phyloP scores from a whole-genome alignment of 2,888 invertebrate genomes.

The Parnassius apollo region DNA sequence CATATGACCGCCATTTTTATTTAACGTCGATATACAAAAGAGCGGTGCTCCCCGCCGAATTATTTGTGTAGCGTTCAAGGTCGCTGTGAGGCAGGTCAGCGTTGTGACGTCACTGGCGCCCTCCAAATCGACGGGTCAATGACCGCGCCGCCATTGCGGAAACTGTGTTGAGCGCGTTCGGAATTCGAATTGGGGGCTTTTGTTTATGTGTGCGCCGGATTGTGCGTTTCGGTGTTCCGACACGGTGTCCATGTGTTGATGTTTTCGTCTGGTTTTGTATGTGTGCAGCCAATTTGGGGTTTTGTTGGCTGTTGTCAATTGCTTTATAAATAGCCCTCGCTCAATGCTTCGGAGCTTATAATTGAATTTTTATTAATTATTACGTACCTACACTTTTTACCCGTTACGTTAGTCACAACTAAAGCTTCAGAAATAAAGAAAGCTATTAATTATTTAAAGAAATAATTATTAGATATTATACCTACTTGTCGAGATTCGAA shows the following conservation, averaged over 20 bases:
- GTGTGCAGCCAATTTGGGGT: constrained; percentile 49
- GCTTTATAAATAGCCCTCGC: constrained; percentile 26
- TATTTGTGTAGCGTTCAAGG: constrained; percentile 60
- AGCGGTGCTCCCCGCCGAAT: constrained; percentile 44
- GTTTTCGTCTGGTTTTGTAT: constrained; percentile 36
- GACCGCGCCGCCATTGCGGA: constrained; percentile 74
- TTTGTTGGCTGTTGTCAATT: constrained; percentile 34
- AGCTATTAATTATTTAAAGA: not conserved
- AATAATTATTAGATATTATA: constrained; percentile 10
- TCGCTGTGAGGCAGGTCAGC: constrained; percentile 73
- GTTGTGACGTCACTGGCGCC: constrained; percentile 74
- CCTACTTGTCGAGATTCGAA: constrained; percentile 16
- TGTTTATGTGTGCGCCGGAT: constrained; percentile 57
- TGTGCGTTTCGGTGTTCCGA: constrained; percentile 35
- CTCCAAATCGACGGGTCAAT: constrained; percentile 72
- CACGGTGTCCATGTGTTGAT: constrained; percentile 28
- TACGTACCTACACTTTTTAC: too few relatives aligned
- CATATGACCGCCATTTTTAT: constrained; percentile 9
- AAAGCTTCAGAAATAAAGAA: too few relatives aligned
- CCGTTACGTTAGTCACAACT: too few relatives aligned
- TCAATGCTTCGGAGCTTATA: not conserved
- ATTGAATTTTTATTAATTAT: too few relatives aligned
- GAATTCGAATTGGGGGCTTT: constrained; percentile 76
- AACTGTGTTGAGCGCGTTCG: constrained; percentile 75
- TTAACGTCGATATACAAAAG: constrained; percentile 2